Evolutionary conservation across 2,888 invertebrate genomes (phyloP).

Genomic region (Limnephilus marmoratus): DNA sequence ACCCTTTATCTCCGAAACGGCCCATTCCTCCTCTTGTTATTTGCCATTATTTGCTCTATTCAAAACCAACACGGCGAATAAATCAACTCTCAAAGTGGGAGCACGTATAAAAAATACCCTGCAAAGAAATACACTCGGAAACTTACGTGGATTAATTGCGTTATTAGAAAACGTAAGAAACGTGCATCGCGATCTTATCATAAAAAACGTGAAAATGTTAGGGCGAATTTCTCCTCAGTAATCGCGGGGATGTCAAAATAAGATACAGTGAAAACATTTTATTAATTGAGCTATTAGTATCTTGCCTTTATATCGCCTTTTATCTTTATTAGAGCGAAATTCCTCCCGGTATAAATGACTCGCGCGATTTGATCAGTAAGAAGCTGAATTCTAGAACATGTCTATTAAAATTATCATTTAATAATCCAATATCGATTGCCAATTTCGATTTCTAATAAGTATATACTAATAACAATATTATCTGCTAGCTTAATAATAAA

Average conservation of each 20-base stretch:
- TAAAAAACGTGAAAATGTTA: conserved; percentile 33
- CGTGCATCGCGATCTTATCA: conserved; percentile 32
- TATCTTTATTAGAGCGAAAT: not conserved
- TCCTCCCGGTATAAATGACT: not conserved
- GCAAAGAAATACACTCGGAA: conserved; percentile 10
- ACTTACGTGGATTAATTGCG: conserved; percentile 24
- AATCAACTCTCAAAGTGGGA: conserved; percentile 44
- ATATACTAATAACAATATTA: not conserved
- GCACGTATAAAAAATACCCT: not conserved
- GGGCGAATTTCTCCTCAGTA: conserved; percentile 22
- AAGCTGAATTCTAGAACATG: not conserved
- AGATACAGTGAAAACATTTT: not conserved
- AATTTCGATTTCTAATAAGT: not conserved
- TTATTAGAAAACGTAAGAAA: conserved; percentile 37
- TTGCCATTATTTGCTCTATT: conserved; percentile 53
- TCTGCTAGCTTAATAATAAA: not conserved
- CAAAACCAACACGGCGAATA: conserved; percentile 42
- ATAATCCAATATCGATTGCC: not conserved
- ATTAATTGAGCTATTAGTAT: conserved; percentile 15
- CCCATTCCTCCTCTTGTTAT: conserved; percentile 42
- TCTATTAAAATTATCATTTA: not conserved
- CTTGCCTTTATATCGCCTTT: not conserved
- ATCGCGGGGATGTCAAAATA: conserved; percentile 12
- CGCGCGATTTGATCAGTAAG: not conserved
- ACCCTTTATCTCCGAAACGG: conserved; percentile 48